Base-by-base conservation (phyloP, 2,797 vertebrate species). In the Coregonus suidteri region DNA sequence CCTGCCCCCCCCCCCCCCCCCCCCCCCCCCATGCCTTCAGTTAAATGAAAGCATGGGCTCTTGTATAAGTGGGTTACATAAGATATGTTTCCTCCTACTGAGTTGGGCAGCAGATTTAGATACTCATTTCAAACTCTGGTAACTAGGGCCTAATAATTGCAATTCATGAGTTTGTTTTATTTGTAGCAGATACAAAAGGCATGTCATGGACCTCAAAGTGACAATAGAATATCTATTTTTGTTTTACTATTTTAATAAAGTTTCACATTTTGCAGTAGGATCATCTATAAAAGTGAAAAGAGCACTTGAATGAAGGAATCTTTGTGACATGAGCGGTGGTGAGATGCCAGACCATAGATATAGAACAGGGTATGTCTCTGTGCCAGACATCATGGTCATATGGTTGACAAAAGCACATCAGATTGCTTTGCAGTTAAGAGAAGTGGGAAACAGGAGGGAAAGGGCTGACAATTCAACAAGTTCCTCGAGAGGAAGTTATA, bases 51-150 rank as follows among this genome's bases (percentile, higher is more conserved):
- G 83, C 20, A 16, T 71, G 84, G 41, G 81, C 52, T 64, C 78
- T 92, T 93, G 90, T 92, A 78, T 92, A 92, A 94, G 88, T 83
- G 74, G 79, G 90, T 94, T 95, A 91, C 87, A 83, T 95, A 95
- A 95, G 76, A 71, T 81, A 85, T 90, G 86, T 74, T 85, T 79
- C 85, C 88, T 87, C 88, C 87, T 85, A 89, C 86, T 85, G 88
- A 20, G 74, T 79, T 82, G 79, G 77, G 80, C 82, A 81, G 77
- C 13, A 54, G 84, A 85, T 86, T 89, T 84, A 83, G 88, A 81
- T 90, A 78, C 80, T 90, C 79, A 66, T 85, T 85, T 83, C 79
- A 77, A 89, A 74, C 6, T 9, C 18, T n/a, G 37, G 18, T 18
- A 41, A 34, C 64, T 30, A 54, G 47, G 51, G 47, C 37, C 51